These are phyloP conservation scores for Hypotaenidia okinawae DNA, from an alignment of 2,797 vertebrate genomes.

Conservation along the genomic window DNA sequence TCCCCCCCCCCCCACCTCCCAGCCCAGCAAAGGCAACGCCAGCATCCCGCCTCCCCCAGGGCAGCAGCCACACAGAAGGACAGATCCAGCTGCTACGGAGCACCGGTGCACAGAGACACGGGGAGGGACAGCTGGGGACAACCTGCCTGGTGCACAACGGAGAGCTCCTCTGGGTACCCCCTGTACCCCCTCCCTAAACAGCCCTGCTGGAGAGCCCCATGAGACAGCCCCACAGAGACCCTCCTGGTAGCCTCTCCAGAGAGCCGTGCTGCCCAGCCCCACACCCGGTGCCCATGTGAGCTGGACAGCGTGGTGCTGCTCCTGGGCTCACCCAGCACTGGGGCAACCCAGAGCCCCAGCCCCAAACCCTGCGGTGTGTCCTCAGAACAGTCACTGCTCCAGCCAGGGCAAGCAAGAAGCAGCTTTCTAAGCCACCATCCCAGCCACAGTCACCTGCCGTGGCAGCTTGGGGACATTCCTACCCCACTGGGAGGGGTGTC, in stretches of 20 bases:
- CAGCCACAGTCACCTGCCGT: too few relatives aligned
- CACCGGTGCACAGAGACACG: background rate
- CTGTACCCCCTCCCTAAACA: background rate
- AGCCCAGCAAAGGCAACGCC: background rate
- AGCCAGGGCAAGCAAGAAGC: background rate
- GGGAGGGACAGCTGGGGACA: background rate
- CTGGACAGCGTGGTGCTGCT: background rate
- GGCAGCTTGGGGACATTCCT: background rate
- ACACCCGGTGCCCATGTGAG: background rate
- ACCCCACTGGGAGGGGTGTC: fast-evolving
- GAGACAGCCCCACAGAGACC: background rate
- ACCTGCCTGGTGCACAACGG: background rate
- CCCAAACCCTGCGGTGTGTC: background rate
- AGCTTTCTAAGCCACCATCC: background rate
- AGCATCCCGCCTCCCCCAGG: background rate
- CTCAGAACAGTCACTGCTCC: fast-evolving
- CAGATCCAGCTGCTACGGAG: background rate
- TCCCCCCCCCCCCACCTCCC: background rate
- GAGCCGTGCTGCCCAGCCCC: background rate
- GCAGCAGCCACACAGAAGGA: background rate
- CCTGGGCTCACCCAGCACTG: background rate
- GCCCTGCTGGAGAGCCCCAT: background rate
- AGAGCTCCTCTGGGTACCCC: background rate
- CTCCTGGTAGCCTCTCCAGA: background rate
- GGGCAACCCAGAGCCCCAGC: background rate